Evolutionary conservation across 2,888 invertebrate species (phyloP).

Genomic region (Julus scandinavius): DNA sequence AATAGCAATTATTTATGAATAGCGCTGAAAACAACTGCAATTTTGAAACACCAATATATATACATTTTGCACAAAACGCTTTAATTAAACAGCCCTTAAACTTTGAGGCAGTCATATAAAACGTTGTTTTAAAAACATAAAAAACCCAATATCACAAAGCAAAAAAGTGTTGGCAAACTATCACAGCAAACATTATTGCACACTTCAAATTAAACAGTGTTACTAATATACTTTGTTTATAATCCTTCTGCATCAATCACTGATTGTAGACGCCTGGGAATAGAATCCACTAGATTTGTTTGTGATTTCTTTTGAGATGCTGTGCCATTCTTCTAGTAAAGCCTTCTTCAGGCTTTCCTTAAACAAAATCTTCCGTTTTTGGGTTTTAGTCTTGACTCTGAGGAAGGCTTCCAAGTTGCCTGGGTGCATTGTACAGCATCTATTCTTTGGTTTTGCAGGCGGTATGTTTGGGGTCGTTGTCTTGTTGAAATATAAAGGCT

Average conservation of each 20-base stretch:
- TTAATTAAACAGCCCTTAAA: too few species aligned
- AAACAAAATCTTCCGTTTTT: not conserved
- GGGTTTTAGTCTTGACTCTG: constrained; percentile 53
- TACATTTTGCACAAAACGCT: too few species aligned
- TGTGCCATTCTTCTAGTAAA: constrained; percentile 28
- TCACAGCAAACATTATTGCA: not conserved
- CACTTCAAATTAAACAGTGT: not conserved
- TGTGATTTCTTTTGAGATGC: constrained; percentile 5
- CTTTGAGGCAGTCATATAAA: too few species aligned
- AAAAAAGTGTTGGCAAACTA: constrained; percentile 30
- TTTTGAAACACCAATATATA: not conserved
- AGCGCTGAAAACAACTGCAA: too few species aligned
- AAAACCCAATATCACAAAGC: not conserved
- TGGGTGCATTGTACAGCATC: not conserved
- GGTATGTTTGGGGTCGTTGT: constrained; percentile 56
- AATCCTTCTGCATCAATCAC: constrained; percentile 14
- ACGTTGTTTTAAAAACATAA: too few species aligned
- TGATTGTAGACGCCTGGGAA: constrained; percentile 28
- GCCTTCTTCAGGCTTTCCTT: constrained; percentile 15
- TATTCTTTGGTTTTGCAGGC: constrained; percentile 47
- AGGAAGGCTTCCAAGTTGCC: constrained; percentile 5
- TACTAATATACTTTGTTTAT: constrained; percentile 49
- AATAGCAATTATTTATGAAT: too few species aligned
- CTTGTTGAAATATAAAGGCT: too few species aligned
- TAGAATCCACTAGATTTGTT: not conserved